These are phyloP conservation scores for Acanthornis magna DNA, from an alignment of 2,797 vertebrate species.

Conservation along the genomic window DNA sequence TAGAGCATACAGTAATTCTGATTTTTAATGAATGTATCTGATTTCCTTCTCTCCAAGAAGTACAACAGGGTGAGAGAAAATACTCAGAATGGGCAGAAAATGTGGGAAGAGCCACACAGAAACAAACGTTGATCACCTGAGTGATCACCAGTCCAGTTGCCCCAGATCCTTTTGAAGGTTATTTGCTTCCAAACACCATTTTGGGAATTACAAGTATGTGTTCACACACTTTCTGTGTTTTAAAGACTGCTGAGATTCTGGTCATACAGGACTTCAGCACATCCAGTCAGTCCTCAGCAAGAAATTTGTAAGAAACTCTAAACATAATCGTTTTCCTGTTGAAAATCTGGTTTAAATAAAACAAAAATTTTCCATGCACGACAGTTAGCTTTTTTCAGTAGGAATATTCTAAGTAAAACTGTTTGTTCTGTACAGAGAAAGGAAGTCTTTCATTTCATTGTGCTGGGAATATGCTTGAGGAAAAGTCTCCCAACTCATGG, in stretches of 20 bases:
- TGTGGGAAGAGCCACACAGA: neutral
- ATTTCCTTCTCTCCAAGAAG: neutral
- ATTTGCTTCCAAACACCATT: neutral
- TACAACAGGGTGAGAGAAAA: neutral
- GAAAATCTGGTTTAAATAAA: constrained; percentile 54
- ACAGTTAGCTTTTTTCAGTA: neutral
- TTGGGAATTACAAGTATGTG: neutral
- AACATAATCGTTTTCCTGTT: neutral
- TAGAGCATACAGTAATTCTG: neutral
- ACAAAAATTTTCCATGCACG: neutral
- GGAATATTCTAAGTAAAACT: neutral
- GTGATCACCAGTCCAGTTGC: neutral
- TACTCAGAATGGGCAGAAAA: neutral
- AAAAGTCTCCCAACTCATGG: neutral
- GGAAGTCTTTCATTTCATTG: constrained; percentile 36
- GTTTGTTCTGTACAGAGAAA: constrained; percentile 32
- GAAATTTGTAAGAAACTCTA: neutral
- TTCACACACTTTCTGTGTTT: neutral
- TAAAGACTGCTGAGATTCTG: neutral
- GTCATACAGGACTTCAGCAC: neutral
- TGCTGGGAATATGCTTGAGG: neutral
- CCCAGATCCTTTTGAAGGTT: neutral
- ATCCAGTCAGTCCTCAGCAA: neutral
- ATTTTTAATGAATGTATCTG: neutral
- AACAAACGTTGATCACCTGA: neutral